Conservation (phyloP, 2,113 vertebrate genomes). For the Eolophus roseicapilla region DNA sequence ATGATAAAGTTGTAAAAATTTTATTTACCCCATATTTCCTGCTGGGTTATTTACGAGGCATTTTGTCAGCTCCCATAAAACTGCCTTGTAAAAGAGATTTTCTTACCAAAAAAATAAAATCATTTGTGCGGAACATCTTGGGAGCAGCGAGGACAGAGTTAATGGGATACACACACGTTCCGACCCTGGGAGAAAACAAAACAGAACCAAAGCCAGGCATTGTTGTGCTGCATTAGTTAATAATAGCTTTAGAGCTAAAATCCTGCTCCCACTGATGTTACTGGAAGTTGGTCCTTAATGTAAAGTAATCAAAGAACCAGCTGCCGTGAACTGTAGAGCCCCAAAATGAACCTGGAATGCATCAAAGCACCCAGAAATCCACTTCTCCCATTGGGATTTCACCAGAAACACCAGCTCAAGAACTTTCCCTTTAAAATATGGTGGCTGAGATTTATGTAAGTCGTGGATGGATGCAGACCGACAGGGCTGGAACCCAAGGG, state of each 20-base stretch:
- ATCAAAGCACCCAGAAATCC: background rate
- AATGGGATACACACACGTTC: slow-evolving; percentile 68
- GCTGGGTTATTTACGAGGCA: slow-evolving; percentile 76
- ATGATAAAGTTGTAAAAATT: slow-evolving; percentile 74
- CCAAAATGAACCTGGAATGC: slow-evolving; percentile 3
- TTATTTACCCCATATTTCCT: slow-evolving; percentile 76
- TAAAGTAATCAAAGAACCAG: slow-evolving; percentile 61
- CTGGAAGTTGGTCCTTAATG: slow-evolving; percentile 56
- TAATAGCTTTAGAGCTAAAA: slow-evolving; percentile 64
- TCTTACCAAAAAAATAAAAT: slow-evolving; percentile 70
- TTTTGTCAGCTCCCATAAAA: slow-evolving; percentile 75
- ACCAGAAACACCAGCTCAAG: background rate
- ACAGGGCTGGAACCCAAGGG: background rate
- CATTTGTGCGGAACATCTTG: slow-evolving; percentile 62
- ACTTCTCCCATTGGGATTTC: background rate
- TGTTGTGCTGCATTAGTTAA: slow-evolving; percentile 67
- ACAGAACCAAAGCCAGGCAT: slow-evolving; percentile 66
- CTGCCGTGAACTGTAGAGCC: slow-evolving; percentile 27
- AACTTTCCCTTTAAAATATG: background rate
- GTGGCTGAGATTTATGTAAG: background rate
- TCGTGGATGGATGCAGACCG: background rate
- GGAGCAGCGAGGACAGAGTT: slow-evolving; percentile 67
- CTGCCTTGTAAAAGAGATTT: slow-evolving; percentile 75
- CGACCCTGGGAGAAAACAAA: slow-evolving; percentile 59
- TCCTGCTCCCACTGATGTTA: slow-evolving; percentile 56